phyloP scores from a whole-genome alignment of 2,797 vertebrate species.

The Xerus rutilus region DNA sequence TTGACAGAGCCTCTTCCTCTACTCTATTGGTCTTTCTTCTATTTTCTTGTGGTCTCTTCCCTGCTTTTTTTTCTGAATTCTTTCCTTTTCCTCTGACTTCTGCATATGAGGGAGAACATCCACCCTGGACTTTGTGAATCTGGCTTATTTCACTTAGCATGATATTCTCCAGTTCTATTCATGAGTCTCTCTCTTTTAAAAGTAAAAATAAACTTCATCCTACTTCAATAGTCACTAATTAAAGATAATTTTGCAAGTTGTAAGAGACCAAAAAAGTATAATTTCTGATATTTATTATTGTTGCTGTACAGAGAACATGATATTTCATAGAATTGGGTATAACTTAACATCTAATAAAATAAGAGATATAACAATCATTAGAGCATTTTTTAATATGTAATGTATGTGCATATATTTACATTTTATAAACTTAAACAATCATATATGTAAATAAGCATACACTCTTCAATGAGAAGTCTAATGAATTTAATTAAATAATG shows the following conservation, averaged over 20 bases:
- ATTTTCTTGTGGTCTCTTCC: no score
- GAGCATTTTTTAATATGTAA: neutral
- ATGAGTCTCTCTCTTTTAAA: neutral
- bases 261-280: neutral
- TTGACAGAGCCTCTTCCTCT: no score
- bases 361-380: neutral
- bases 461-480: neutral
- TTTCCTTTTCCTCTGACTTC: no score
- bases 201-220: neutral
- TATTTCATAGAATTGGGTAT: neutral
- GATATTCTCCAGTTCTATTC: no score
- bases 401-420: neutral
- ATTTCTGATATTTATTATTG: neutral
- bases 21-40: no score
- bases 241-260: neutral
- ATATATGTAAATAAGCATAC: neutral
- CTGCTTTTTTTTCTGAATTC: no score
- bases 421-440: neutral
- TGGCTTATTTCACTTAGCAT: no score
- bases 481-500: neutral
- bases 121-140: no score
- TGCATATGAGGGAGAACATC: no score
- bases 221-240: neutral
- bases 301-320: neutral
- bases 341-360: neutral